These are phyloP conservation scores for Glossophaga mutica DNA, from an alignment of 2,797 vertebrate genomes.

Conservation along the genomic window DNA sequence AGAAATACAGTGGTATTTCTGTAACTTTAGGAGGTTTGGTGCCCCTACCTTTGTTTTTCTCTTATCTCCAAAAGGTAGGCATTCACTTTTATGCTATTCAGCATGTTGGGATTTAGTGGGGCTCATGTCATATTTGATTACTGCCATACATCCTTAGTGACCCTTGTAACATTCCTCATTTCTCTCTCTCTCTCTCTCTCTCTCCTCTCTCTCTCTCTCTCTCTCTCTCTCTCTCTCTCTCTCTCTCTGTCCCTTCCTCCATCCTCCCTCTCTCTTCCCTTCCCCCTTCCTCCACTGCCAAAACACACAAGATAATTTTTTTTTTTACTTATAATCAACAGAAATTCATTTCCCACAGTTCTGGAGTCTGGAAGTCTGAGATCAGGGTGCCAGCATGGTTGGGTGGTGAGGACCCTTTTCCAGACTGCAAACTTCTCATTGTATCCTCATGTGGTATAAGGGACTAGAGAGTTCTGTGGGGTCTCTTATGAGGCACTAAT, in stretches of 20 bases:
- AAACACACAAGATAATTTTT: not conserved
- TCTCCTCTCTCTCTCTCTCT: not conserved
- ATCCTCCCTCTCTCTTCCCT: not conserved
- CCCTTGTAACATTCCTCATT: not conserved
- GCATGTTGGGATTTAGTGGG: not conserved
- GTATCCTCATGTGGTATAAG: not conserved
- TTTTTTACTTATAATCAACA: not conserved
- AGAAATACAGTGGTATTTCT: slow-evolving; percentile 32
- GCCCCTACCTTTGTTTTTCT: slow-evolving; percentile 25
- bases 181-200: not conserved
- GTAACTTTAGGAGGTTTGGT: slow-evolving; percentile 45
- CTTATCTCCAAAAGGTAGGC: not conserved
- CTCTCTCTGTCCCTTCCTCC: not conserved
- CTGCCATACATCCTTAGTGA: not conserved
- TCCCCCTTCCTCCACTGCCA: not conserved
- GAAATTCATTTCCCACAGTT: not conserved
- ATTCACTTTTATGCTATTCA: not conserved
- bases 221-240: not conserved
- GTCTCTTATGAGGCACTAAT: not conserved
- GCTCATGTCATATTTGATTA: not conserved
- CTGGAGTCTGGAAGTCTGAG: not conserved
- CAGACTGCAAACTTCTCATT: not conserved
- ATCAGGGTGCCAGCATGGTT: not conserved
- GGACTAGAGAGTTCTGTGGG: not conserved
- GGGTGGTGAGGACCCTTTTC: not conserved